Percentiles rank a stretch among this genome's conserved stretches.
These are phyloP conservation scores for Sternarchorhynchus goeldii DNA, from an alignment of 2,797 vertebrate species.

Conservation along the genomic window DNA sequence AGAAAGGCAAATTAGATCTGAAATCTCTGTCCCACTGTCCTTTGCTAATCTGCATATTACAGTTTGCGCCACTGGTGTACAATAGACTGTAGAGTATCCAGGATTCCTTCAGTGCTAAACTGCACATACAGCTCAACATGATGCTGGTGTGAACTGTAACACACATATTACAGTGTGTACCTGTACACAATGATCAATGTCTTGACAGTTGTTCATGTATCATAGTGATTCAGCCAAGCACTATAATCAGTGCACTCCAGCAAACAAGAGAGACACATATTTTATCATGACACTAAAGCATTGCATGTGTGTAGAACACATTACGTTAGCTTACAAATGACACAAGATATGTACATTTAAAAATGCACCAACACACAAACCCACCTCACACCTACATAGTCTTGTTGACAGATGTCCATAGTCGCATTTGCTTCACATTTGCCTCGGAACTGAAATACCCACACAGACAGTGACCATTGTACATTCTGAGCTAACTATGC, in stretches of 20 bases:
- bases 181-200: conserved; percentile 40
- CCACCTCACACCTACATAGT: too few species aligned
- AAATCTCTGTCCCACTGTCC: conserved; percentile 54
- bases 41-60: conserved; percentile 10
- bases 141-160: background rate
- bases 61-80: conserved; percentile 43
- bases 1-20: conserved; percentile 58
- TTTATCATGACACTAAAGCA: too few species aligned
- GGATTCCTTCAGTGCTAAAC: background rate
- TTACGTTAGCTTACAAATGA: background rate
- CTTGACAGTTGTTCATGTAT: background rate
- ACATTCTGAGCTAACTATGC: too few species aligned
- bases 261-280: too few species aligned
- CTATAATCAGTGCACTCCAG: too few species aligned
- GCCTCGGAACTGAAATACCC: too few species aligned
- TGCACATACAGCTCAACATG: conserved; percentile 13
- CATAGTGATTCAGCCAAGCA: background rate
- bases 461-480: too few species aligned
- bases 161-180: background rate
- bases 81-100: conserved; percentile 43
- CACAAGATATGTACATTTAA: background rate
- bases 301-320: too few species aligned
- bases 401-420: too few species aligned
- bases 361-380: too few species aligned
- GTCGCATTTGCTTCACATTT: too few species aligned